A percentile compares a stretch with the other conserved stretches of the same genome.
Conservation (phyloP, 1,140 invertebrate genomes). For the Hydropsyche tenuis region DNA sequence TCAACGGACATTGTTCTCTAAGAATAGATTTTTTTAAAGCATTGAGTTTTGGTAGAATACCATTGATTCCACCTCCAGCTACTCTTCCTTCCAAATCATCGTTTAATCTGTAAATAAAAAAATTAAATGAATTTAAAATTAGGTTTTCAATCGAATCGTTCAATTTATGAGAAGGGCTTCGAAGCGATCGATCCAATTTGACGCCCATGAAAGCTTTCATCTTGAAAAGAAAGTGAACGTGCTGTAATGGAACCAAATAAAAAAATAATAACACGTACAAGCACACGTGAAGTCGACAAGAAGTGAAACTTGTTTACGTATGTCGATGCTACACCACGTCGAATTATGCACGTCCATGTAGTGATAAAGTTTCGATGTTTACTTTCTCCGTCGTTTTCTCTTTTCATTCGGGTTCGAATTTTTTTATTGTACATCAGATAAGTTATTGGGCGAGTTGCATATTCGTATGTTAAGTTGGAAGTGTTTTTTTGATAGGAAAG, state of each 20-base stretch:
- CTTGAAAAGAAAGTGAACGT: conserved; percentile 15
- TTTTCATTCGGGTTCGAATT: conserved; percentile 14
- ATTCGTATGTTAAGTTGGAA: background rate
- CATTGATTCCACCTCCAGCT: conserved; percentile 36
- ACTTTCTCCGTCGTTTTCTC: conserved; percentile 39
- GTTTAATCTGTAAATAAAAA: conserved; percentile 33
- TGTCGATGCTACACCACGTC: conserved; percentile 15
- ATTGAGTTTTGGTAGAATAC: conserved; percentile 53
- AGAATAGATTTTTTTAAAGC: conserved; percentile 62
- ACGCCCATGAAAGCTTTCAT: background rate
- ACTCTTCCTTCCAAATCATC: conserved; percentile 45
- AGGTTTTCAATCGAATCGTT: conserved; percentile 2
- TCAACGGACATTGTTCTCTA: conserved; percentile 68
- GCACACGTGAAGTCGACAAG: background rate
- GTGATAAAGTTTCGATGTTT: conserved; percentile 18
- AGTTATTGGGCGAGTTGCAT: background rate
- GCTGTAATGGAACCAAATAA: background rate
- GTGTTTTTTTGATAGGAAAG: background rate
- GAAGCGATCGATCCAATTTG: background rate
- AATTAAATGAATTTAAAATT: too few relatives aligned
- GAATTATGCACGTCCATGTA: background rate
- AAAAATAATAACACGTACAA: background rate
- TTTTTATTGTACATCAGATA: background rate
- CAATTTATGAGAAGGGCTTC: background rate
- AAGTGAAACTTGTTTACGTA: conserved; percentile 33